Evolutionary conservation across 1,140 invertebrate species (phyloP).

Genomic region (Cydia strobilella): DNA sequence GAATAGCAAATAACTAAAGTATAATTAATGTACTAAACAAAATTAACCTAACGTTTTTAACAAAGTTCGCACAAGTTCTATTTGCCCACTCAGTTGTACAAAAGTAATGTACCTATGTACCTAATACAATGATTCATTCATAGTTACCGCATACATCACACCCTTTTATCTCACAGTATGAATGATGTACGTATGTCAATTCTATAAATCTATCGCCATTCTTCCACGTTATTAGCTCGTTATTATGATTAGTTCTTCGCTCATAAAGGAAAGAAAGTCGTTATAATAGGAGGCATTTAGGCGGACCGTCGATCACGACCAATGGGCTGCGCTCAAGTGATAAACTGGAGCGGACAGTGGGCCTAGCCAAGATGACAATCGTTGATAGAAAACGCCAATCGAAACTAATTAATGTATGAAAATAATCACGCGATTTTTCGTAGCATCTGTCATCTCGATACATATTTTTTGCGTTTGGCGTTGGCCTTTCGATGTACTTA

Average conservation of each 20-base stretch:
- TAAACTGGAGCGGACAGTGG: not conserved
- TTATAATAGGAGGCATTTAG: slow-evolving; percentile 14
- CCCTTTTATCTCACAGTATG: slow-evolving; percentile 5
- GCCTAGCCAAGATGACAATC: not conserved
- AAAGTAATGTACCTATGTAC: not conserved
- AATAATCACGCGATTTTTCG: too few relatives aligned
- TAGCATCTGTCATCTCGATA: too few relatives aligned
- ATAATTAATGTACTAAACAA: too few relatives aligned
- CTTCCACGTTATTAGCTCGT: slow-evolving; percentile 17
- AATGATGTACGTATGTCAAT: slow-evolving; percentile 22
- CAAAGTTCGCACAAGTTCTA: not conserved
- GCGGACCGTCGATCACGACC: slow-evolving; percentile 14
- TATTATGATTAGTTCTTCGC: slow-evolving; percentile 16
- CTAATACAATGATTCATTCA: not conserved
- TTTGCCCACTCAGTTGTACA: not conserved
- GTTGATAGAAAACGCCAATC: not conserved
- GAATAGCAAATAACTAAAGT: too few relatives aligned
- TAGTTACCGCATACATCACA: slow-evolving; percentile 17
- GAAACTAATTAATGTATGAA: too few relatives aligned
- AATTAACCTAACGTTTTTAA: too few relatives aligned
- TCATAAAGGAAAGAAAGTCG: slow-evolving; percentile 27
- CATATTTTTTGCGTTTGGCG: too few relatives aligned
- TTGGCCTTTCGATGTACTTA: too few relatives aligned
- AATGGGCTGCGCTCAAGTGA: not conserved
- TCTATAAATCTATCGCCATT: slow-evolving; percentile 1